Evolutionary conservation across 2,888 invertebrate genomes (phyloP), one percentile per base, ranked within the genome.

Genomic region (Rhagium mordax): DNA sequence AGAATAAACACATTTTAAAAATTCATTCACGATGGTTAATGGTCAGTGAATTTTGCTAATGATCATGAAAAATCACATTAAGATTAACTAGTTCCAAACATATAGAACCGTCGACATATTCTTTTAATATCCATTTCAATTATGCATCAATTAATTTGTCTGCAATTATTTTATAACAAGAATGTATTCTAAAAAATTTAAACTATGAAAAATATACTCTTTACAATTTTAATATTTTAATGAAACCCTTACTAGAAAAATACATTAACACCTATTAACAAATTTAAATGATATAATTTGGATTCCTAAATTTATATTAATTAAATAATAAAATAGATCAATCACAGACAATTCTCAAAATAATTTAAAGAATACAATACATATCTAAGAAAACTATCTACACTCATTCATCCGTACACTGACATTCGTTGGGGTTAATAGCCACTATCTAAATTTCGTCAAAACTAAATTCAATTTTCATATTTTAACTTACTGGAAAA

Each of bases 331-430:
- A 86, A 86, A 85, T 86, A 87, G 85, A 84, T 87, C 84, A 87
- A 88, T 88, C 88, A 88, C 88, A 88, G 88, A 88, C 86, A 87
- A 86, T 87, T 87, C 86, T 87, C 87, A 87, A 88, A 87, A 87
- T 86, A 87, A 86, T 86, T 87, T 86, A 87, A 86, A 83, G 77
- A 79, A 83, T 84, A 83, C 79, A 80, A 79, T 79, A 79, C 79
- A 79, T 79, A 81, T 80, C 79, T 81, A 80, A 74, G 66, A 73
- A 76, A 65, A 78, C 79, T 83, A 82, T 81, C 80, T 83, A 82
- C 83, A 84, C 81, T 71, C 83, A 81, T 78, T 77, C 83, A 80
- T 74, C 72, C 80, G 57, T 68, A 64, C 57, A 71, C 53, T 60
- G 55, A 60, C 72, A 72, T 72, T 64, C 62, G 47, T 55, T 53